phyloP scores from a whole-genome alignment of 2,888 invertebrate species.

The Drosophila monieri region DNA sequence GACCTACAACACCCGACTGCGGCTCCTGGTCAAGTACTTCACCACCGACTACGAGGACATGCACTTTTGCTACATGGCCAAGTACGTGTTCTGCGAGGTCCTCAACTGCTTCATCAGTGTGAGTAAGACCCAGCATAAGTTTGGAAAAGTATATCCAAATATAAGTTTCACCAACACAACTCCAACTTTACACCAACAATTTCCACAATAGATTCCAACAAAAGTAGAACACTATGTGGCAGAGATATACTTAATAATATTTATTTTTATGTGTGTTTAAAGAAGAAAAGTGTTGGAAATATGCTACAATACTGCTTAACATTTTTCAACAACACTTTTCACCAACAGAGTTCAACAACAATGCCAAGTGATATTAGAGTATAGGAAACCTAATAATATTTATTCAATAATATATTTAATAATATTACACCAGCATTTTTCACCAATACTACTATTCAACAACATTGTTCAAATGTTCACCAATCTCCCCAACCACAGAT shows the following conservation, averaged over 20 bases:
- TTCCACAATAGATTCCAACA: background rate
- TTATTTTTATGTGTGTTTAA: too few relatives aligned
- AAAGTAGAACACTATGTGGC: too few relatives aligned
- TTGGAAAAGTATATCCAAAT: background rate
- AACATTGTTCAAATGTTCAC: background rate
- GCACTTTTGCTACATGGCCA: conserved; percentile 86
- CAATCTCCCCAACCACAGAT: conserved; percentile 54
- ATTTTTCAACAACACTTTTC: background rate
- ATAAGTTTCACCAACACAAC: background rate
- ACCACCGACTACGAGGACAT: conserved; percentile 78
- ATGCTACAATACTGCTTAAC: too few relatives aligned
- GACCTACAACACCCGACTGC: conserved; percentile 70
- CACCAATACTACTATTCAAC: background rate
- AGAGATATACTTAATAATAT: too few relatives aligned
- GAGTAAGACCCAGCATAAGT: conserved; percentile 81
- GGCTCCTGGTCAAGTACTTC: conserved; percentile 80
- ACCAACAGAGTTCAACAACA: background rate
- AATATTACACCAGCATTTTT: background rate
- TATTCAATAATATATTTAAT: background rate
- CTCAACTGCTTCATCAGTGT: conserved; percentile 91
- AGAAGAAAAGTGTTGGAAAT: too few relatives aligned
- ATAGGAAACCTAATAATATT: too few relatives aligned
- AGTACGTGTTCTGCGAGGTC: conserved; percentile 89
- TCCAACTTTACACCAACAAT: background rate
- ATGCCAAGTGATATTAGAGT: too few relatives aligned